A percentile compares a stretch with the other conserved stretches of the same genome.
phyloP scores from a whole-genome alignment of 2,113 vertebrate species.

The Odontesthes bonariensis region DNA sequence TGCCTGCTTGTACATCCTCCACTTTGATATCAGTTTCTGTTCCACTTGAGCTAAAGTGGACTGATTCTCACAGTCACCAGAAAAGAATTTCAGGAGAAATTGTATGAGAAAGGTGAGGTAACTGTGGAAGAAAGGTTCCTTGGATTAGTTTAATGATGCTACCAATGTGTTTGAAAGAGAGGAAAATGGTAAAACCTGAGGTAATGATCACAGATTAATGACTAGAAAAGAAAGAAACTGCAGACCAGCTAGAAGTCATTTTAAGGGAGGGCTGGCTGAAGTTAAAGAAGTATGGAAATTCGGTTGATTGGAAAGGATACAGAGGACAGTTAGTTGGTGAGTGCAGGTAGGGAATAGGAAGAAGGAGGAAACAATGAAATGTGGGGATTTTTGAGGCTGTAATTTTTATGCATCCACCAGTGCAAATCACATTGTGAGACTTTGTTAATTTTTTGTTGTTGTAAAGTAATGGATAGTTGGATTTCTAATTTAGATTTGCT shows the following conservation, averaged over 20 bases:
- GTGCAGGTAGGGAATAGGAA: background rate
- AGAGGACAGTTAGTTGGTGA: conserved; percentile 4
- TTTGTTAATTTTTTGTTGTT: background rate
- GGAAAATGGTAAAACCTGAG: no score
- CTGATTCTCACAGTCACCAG: background rate
- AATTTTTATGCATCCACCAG: no score
- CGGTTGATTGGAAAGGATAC: conserved; percentile 27
- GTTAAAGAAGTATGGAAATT: conserved; percentile 8
- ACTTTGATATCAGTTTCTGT: background rate
- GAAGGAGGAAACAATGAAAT: no score
- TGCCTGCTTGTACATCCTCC: background rate
- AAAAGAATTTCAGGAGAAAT: background rate
- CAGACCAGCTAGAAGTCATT: no score
- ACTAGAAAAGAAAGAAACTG: background rate
- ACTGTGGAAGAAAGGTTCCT: background rate
- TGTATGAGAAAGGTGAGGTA: background rate
- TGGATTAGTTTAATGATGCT: background rate
- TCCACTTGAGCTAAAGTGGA: conserved; percentile 1
- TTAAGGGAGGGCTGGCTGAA: conserved; percentile 19
- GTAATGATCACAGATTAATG: background rate
- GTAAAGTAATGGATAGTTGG: background rate
- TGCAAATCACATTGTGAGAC: no score
- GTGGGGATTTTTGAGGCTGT: background rate
- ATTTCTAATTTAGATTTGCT: background rate
- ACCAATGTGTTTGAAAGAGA: conserved; percentile 1